Conservation (phyloP, 2,888 invertebrate species). For the Heliconius hortense region DNA sequence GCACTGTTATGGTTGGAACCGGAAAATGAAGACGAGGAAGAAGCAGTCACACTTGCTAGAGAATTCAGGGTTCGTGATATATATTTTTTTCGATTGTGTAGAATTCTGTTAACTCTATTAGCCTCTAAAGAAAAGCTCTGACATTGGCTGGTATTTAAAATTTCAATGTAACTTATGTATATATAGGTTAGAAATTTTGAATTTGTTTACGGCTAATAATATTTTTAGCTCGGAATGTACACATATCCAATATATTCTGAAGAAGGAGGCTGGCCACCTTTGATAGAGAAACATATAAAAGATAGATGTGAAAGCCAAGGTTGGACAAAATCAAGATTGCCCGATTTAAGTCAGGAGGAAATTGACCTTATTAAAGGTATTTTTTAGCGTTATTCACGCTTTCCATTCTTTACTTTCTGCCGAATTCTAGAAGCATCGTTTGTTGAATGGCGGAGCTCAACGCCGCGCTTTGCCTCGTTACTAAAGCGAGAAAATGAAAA, state of each 20-base stretch:
- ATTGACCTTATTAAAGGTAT: constrained; percentile 5
- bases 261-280: not conserved
- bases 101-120: too few relatives aligned
- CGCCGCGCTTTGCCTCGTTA: too few relatives aligned
- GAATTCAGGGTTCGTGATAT: not conserved
- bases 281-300: constrained; percentile 4
- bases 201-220: not conserved
- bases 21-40: not conserved
- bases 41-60: not conserved
- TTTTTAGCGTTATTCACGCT: too few relatives aligned
- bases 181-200: not conserved
- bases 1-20: not conserved
- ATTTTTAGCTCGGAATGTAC: constrained; percentile 1
- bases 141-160: not conserved
- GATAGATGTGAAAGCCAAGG: not conserved
- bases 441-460: too few relatives aligned
- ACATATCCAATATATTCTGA: constrained; percentile 2
- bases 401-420: too few relatives aligned
- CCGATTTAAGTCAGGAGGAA: not conserved
- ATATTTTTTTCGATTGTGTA: too few relatives aligned
- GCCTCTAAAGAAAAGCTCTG: too few relatives aligned
- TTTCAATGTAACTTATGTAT: not conserved
- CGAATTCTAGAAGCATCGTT: too few relatives aligned
- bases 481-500: too few relatives aligned
- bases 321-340: constrained; percentile 15